These are phyloP conservation scores for Pseudomyrmex gracilis DNA, from an alignment of 1,140 invertebrate species.

Conservation along the genomic window DNA sequence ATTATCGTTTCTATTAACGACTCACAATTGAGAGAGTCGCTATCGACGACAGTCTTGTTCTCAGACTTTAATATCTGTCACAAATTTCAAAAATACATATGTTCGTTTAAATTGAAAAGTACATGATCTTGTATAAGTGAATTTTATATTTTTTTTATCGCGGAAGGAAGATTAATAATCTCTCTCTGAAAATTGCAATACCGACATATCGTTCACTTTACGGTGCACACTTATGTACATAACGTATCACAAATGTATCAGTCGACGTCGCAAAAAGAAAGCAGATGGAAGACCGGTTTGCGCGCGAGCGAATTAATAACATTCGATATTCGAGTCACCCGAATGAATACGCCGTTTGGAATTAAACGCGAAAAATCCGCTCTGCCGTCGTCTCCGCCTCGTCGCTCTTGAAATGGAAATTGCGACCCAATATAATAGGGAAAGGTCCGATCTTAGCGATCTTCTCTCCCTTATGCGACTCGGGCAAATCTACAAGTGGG, in stretches of 20 bases:
- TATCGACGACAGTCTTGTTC: background rate
- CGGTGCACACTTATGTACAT: background rate
- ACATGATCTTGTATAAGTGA: too few species aligned
- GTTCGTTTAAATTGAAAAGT: too few species aligned
- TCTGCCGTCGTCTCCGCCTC: background rate
- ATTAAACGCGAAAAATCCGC: slow-evolving; percentile 48
- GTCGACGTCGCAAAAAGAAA: slow-evolving; percentile 38
- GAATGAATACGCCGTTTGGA: slow-evolving; percentile 39
- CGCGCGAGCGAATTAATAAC: slow-evolving; percentile 36
- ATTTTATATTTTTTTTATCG: too few species aligned
- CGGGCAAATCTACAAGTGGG: slow-evolving; percentile 53
- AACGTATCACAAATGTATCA: background rate
- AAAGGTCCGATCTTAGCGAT: slow-evolving; percentile 49
- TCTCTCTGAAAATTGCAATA: background rate
- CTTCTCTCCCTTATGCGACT: slow-evolving; percentile 10
- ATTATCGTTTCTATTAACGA: slow-evolving; percentile 4
- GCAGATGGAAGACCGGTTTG: slow-evolving; percentile 30
- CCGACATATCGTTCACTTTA: background rate
- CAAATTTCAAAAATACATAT: too few species aligned
- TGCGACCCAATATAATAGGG: slow-evolving; percentile 39
- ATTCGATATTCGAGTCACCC: slow-evolving; percentile 30
- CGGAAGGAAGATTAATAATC: background rate
- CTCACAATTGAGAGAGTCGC: background rate
- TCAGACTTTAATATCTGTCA: too few species aligned
- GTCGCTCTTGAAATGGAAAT: slow-evolving; percentile 50